Evolutionary conservation across 92 coral and sea anemone species (phyloP).

Genomic region (Chrysogorgia sp.): DNA sequence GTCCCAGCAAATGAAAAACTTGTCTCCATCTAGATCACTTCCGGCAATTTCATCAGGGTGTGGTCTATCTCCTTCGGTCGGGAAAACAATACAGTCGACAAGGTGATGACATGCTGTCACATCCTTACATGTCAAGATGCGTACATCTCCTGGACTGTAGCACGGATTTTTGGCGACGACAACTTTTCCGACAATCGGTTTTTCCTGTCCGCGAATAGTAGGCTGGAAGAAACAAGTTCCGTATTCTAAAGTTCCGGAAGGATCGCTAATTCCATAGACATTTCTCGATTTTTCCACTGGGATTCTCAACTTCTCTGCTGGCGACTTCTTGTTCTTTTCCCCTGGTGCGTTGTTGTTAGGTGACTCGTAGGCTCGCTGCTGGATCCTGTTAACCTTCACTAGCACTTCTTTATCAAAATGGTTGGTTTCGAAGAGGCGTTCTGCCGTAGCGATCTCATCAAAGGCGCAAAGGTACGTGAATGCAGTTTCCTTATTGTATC

Average conservation of each 20-base stretch:
- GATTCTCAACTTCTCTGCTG: conserved; percentile 69
- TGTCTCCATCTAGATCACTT: conserved; percentile 90
- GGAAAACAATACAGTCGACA: conserved; percentile 91
- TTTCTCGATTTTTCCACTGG: conserved; percentile 81
- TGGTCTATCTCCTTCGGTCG: conserved; percentile 79
- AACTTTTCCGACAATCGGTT: conserved; percentile 60
- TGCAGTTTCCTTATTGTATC: conserved; percentile 65
- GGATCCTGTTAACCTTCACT: conserved; percentile 49
- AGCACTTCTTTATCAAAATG: conserved; percentile 40
- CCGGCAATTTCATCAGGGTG: conserved; percentile 95
- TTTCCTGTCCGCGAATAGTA: conserved; percentile 73
- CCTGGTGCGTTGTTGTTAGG: conserved; percentile 52
- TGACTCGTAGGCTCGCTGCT: conserved; percentile 60
- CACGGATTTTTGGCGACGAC: conserved; percentile 92
- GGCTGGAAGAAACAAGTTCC: conserved; percentile 74
- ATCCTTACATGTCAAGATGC: conserved; percentile 72
- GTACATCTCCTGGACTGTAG: conserved; percentile 85
- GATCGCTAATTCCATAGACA: conserved; percentile 90
- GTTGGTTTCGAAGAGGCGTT: conserved; percentile 54
- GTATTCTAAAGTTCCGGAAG: conserved; percentile 62
- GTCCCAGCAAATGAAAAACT: conserved; percentile 90
- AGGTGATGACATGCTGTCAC: conserved; percentile 68
- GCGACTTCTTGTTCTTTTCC: conserved; percentile 69
- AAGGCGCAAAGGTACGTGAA: conserved; percentile 67
- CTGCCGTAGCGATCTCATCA: conserved; percentile 59